Evolutionary conservation across 2,888 invertebrate genomes (phyloP).

Genomic region (Caenorhabditis sp.): DNA sequence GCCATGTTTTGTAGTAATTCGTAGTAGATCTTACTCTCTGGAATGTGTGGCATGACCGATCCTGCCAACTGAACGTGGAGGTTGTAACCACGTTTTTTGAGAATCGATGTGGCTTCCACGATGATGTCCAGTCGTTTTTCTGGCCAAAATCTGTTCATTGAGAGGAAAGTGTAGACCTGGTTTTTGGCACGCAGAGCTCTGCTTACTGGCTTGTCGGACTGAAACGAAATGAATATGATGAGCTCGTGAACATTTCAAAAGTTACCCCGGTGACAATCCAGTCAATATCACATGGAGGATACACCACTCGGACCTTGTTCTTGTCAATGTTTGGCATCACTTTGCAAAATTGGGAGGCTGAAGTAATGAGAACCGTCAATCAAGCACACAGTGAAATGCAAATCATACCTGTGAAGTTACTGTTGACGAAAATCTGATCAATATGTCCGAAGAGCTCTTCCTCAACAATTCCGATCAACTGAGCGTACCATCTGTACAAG

Average conservation of each 20-base stretch:
- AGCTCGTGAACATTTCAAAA: not conserved
- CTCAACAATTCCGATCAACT: constrained; percentile 80
- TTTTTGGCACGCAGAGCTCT: constrained; percentile 75
- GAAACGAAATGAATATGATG: constrained; percentile 26
- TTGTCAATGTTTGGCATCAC: constrained; percentile 81
- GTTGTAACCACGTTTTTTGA: constrained; percentile 75
- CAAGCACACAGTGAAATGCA: not conserved
- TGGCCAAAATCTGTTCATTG: constrained; percentile 83
- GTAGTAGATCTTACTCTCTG: constrained; percentile 84
- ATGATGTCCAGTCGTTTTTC: constrained; percentile 83
- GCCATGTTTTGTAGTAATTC: constrained; percentile 83
- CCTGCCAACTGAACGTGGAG: constrained; percentile 82
- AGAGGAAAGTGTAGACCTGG: constrained; percentile 79
- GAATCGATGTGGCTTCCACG: constrained; percentile 81
- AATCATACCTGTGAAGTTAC: constrained; percentile 84
- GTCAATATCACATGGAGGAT: constrained; percentile 83
- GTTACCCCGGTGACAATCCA: constrained; percentile 71
- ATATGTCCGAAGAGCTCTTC: constrained; percentile 85
- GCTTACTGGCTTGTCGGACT: constrained; percentile 71
- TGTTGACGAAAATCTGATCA: constrained; percentile 85
- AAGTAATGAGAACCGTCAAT: constrained; percentile 3
- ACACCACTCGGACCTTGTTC: constrained; percentile 81
- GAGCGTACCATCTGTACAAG: constrained; percentile 82
- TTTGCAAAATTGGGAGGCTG: constrained; percentile 76
- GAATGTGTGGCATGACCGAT: constrained; percentile 85